A percentile compares a stretch with the other conserved stretches of the same genome.
phyloP scores from a whole-genome alignment of 2,888 invertebrate species.

The Drosophila atroscutellata region DNA sequence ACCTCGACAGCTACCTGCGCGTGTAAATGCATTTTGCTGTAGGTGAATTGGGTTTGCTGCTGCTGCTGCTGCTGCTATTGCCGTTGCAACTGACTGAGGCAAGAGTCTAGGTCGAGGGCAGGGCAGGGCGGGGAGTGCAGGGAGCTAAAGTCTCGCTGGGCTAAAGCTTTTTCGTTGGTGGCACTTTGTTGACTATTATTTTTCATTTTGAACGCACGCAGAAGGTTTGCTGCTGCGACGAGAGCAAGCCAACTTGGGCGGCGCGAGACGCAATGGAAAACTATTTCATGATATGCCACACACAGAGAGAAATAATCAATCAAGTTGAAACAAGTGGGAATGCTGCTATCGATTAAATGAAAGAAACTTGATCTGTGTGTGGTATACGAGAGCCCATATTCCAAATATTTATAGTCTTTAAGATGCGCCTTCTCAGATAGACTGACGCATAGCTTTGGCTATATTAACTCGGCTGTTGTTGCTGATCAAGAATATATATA shows the following conservation, averaged over 20 bases:
- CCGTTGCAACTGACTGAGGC: conserved; percentile 28
- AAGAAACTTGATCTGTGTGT: too few relatives aligned
- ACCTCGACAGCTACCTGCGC: conserved; percentile 51
- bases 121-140: neutral
- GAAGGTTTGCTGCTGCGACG: conserved; percentile 11
- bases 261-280: conserved; percentile 52
- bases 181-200: conserved; percentile 79
- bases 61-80: conserved; percentile 38
- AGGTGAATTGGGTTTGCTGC: conserved; percentile 62
- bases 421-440: too few relatives aligned
- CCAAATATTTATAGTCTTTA: too few relatives aligned
- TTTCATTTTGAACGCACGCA: conserved; percentile 66
- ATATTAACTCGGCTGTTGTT: neutral
- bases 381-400: too few relatives aligned
- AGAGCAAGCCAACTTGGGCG: conserved; percentile 25
- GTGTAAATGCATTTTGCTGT: conserved; percentile 71
- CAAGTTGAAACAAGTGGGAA: neutral
- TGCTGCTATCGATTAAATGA: neutral
- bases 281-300: conserved; percentile 58
- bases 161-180: conserved; percentile 73
- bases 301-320: neutral
- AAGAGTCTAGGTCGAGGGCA: conserved; percentile 1
- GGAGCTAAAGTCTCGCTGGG: conserved; percentile 40
- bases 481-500: neutral
- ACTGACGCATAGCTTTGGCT: too few relatives aligned